Evolutionary conservation across 64 coral and sea anemone genomes (phyloP).

Genomic region (Catalaphyllia jardinei): DNA sequence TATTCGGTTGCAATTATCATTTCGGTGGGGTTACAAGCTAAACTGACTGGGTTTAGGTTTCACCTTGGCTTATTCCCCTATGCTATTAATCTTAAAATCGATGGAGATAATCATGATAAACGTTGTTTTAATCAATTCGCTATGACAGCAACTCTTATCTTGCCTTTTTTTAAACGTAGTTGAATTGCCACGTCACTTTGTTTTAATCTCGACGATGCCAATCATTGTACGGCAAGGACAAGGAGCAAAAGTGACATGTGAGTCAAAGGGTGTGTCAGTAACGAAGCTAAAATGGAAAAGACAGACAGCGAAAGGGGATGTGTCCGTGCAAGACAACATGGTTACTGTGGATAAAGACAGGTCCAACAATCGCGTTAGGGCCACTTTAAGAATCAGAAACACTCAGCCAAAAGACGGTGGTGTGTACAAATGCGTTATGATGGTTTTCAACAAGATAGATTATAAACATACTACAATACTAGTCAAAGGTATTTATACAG

Average conservation of each 20-base stretch:
- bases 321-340: background rate
- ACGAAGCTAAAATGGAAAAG: constrained; percentile 2
- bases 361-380: background rate
- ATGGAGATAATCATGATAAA: too few species aligned
- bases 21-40: too few species aligned
- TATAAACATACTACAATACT: background rate
- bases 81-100: too few species aligned
- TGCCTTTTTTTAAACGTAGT: background rate
- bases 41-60: too few species aligned
- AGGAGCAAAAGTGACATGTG: background rate
- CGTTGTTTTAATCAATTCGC: too few species aligned
- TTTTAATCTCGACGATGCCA: background rate
- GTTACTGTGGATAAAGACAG: background rate
- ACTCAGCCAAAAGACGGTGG: background rate
- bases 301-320: background rate
- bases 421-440: constrained; percentile 19
- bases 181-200: background rate
- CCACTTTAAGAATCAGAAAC: background rate
- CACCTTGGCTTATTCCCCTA: too few species aligned
- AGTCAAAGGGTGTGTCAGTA: background rate
- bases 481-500: background rate
- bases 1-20: too few species aligned
- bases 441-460: background rate
- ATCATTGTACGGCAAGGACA: background rate
- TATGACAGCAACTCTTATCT: too few species aligned